These are phyloP conservation scores for Otus sunia DNA, from an alignment of 2,113 vertebrate genomes.

Conservation along the genomic window DNA sequence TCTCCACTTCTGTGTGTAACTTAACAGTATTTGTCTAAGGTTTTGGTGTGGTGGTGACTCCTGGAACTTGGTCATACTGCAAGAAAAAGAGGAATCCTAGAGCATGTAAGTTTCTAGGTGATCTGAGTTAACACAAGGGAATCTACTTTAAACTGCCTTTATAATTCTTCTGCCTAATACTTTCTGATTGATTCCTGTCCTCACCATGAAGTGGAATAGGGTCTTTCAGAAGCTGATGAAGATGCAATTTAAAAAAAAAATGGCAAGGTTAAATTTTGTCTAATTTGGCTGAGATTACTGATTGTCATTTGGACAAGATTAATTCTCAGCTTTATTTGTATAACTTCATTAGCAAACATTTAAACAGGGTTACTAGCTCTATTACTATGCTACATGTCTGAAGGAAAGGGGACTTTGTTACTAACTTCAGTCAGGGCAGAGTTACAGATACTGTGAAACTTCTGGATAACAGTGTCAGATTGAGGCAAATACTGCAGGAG, in stretches of 20 bases:
- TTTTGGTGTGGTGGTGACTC: not conserved
- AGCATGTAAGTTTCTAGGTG: not conserved
- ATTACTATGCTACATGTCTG: not conserved
- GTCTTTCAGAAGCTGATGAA: not conserved
- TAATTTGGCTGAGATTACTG: not conserved
- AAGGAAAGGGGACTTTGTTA: not conserved
- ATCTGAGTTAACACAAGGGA: not conserved
- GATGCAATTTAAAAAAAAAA: not conserved
- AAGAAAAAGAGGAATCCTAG: not conserved
- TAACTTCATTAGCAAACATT: not conserved
- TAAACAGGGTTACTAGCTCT: not conserved
- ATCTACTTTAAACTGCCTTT: not conserved
- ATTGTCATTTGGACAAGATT: not conserved
- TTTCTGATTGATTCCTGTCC: not conserved
- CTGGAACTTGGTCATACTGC: not conserved
- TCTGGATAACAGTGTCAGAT: not conserved
- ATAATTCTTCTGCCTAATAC: not conserved
- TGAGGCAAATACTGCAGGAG: not conserved
- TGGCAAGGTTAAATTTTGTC: not conserved
- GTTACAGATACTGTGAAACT: not conserved
- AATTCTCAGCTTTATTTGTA: not conserved
- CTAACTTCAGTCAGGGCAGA: not conserved
- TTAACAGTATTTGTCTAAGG: not conserved
- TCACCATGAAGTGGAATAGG: not conserved
- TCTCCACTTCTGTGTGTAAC: not conserved